Evolutionary conservation across 2,888 invertebrate genomes (phyloP), one percentile per base, ranked within the genome.

Genomic region (Caradrina kadenii): DNA sequence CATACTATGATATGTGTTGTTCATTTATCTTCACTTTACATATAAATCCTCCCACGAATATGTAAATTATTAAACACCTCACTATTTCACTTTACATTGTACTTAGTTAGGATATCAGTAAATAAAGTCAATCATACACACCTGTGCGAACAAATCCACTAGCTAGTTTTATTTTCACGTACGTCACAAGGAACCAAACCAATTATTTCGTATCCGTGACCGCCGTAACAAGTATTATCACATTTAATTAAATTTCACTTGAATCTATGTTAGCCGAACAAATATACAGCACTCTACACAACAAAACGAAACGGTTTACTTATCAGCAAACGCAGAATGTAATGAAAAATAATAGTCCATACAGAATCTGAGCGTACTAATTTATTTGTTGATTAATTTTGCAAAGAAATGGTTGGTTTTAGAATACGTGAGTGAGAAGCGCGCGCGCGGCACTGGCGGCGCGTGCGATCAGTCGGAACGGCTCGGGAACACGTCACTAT

Each of bases 401-500:
- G 62, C 31, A 53, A 69, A 62, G 69, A 63, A 73, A 72, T 81
- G 49, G 63, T 80, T 58, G 48, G 55, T 54, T 63, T 66, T 56
- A 61, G 73, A 74, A 49, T 54, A 72, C 73, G 80, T 70, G 76
- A 45, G 45, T 45, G 13, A 75, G 64, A 56, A 78, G 75, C 81
- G 82, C 79, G 72, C 42, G 84, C 85, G 83, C 82, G 74, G 63
- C 79, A 70, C 55, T 71, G 81, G 69, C 80, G 71, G 73, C 86
- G 85, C 80, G 84, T 81, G 86, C 90, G 89, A 90, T 91, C 88
- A 86, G 73, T 87, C 88, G 88, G 83, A 88, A 89, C 90, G 61
- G 76, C 85, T 78, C 80, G 83, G 85, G 82, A 81, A 66, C 81
- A 77, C 83, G 82, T 83, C 82, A 83, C 81, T 79, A 74, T 76